Base-by-base conservation (phyloP, 2,797 vertebrate genomes). In the Sebastes hubbsi region DNA sequence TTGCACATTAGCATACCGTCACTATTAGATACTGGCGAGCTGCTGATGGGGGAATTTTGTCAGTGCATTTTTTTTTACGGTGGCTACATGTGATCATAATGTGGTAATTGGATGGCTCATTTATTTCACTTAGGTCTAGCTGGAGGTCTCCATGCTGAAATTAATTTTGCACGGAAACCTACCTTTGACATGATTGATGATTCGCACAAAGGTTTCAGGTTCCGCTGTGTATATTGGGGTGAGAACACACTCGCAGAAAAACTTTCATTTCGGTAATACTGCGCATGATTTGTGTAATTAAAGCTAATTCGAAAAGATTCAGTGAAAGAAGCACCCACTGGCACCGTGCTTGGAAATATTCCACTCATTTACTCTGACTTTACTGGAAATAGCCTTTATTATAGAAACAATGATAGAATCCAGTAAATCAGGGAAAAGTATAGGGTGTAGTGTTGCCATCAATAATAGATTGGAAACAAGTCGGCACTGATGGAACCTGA, bases 381-480 rank as follows among this genome's bases (percentile, higher is more conserved):
- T 92, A 91, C 91, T 91, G 91, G 93, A 95, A 94, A 94, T 92
- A 75, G 88, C 87, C 81, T 94, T 94, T 94, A 94, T 92, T 94
- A 90, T 90, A 93, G 94, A 91, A 93, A 94, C 91, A 92, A 92
- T 94, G 92, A 91, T 93, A 93, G 93, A 95, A 95, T 94, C 94
- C 94, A 95, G 93, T 91, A 94, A 94, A 94, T 94, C 92, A 94
- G 90, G 92, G 91, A 91, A 95, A 95, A 94, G 93, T 94, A 94
- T 93, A 92, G 92, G 92, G 93, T 94, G 91, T 94, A 92, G 90
- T 92, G 94, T 94, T 92, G 90, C 93, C 93, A 95, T 95, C 94
- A 95, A 95, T 96, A 95, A 96, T 96, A 94, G 91, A 96, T 95
- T 93, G 92, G 92, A 93, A 94, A 94, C 91, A 93, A 95, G 94